Evolutionary conservation across 1,140 invertebrate genomes (phyloP).

Genomic region (Pseudomyrmex cubaensis): DNA sequence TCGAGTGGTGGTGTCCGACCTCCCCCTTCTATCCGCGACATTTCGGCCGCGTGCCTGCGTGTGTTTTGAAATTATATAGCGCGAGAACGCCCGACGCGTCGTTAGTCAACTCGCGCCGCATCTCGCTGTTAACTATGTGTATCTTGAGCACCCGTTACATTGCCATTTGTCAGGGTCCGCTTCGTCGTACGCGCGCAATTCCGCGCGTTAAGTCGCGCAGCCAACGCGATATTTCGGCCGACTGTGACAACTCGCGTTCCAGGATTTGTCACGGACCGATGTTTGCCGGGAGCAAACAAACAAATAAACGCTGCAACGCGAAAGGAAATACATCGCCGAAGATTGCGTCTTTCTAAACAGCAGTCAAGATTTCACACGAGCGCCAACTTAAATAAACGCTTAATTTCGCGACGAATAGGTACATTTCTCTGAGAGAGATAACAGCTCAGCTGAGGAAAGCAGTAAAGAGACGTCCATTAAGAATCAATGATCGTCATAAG

Average conservation of each 20-base stretch:
- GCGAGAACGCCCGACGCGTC: slow-evolving; percentile 73
- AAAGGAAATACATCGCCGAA: slow-evolving; percentile 39
- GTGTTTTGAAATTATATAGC: slow-evolving; percentile 81
- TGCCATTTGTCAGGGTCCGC: slow-evolving; percentile 68
- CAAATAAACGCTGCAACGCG: slow-evolving; percentile 37
- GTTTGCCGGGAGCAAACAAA: slow-evolving; percentile 35
- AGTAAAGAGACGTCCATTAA: neutral
- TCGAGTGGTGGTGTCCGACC: slow-evolving; percentile 31
- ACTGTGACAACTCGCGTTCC: slow-evolving; percentile 35
- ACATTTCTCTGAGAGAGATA: neutral
- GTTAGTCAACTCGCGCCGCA: slow-evolving; percentile 74
- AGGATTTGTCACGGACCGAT: slow-evolving; percentile 56
- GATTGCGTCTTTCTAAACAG: neutral
- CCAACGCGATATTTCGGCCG: slow-evolving; percentile 58
- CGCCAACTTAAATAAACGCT: neutral
- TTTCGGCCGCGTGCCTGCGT: slow-evolving; percentile 65
- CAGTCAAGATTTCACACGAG: neutral
- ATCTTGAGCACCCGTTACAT: slow-evolving; percentile 77
- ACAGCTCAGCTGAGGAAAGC: neutral
- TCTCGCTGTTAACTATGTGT: slow-evolving; percentile 77
- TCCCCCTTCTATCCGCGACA: slow-evolving; percentile 28
- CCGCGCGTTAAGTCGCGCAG: slow-evolving; percentile 67
- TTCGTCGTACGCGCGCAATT: slow-evolving; percentile 64
- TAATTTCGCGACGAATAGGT: neutral
- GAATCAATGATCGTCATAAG: slow-evolving; percentile 3